Base-by-base conservation (phyloP, 1,140 invertebrate genomes). In the Ganaspis sp. region DNA sequence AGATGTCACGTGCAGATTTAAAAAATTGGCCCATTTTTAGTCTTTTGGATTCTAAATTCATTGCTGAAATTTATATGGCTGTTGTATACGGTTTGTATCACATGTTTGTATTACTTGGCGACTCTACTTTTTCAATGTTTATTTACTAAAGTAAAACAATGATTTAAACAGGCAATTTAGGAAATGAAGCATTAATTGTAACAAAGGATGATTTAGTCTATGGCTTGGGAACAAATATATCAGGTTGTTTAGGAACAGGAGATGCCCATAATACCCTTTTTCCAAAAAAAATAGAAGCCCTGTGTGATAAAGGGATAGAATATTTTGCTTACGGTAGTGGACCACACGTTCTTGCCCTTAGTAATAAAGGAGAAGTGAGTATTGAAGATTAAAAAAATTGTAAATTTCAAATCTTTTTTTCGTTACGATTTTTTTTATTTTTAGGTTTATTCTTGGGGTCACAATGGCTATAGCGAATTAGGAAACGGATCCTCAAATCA, bases 321-420 rank as follows among this genome's bases (percentile, higher is more conserved):
- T 92, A 92, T 34, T 93, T 95, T 85, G 92, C 93, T 2, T 94
- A 93, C 91, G 94, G 94, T 6, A 94, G 92, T 89, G 94, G 94
- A 26, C 94, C 94, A 17, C 94, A 95, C 87, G 93, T 95, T 9
- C 84, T 95, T 64, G 94, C 93, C 3, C 91, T 93, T 1, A 93
- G 94, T 17, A 86, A 90, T 76, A 92, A 86, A 81, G 94, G 94
- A 72, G 91, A 94, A 77, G 86, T 94, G 69, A 74, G 23, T 70
- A 80, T 21, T 9, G 9, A 72, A 40, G 54, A 17, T 69, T 23
- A 69, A 29, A 12, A 73, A 54, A 49, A 49, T 19, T 12, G 17
- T 6, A 34, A 45, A 37, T 64, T 38, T 45, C 15, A 70, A 15
- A 21, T 42, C 21, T 73, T 77, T 23, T 23, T 23, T 38, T 42